Percentiles rank a stretch among this genome's conserved stretches.
phyloP scores from a whole-genome alignment of 2,797 vertebrate genomes.

The Peromyscus nudipes region DNA sequence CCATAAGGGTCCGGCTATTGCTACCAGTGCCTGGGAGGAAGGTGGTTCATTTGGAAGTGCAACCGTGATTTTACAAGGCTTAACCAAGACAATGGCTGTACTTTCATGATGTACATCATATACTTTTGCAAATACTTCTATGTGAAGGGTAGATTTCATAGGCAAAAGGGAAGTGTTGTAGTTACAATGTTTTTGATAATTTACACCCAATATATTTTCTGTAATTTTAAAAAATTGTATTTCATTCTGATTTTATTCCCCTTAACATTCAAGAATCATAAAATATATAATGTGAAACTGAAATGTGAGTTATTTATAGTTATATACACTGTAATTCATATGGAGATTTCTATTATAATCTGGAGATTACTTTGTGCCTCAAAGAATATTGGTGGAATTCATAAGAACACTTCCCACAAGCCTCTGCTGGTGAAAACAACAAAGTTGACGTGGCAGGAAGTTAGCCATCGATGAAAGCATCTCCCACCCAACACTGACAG shows the following conservation, averaged over 20 bases:
- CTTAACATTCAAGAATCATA: background rate
- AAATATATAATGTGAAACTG: slow-evolving; percentile 13
- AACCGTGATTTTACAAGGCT: background rate
- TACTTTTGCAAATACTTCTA: background rate
- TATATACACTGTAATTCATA: slow-evolving; percentile 3
- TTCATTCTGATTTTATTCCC: background rate
- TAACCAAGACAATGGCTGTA: background rate
- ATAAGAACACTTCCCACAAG: background rate
- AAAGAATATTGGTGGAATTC: background rate
- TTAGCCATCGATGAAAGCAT: slow-evolving; percentile 4
- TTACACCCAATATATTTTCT: background rate
- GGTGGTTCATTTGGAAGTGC: background rate
- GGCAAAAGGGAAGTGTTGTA: background rate
- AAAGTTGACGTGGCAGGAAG: background rate
- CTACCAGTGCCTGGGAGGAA: background rate
- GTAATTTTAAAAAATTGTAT: background rate
- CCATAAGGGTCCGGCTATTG: background rate
- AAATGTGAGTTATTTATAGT: background rate
- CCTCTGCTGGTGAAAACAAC: background rate
- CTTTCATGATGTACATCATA: background rate
- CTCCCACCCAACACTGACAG: background rate
- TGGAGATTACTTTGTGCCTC: background rate
- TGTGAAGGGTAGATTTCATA: background rate
- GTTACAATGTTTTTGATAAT: background rate
- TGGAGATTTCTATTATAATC: slow-evolving; percentile 9